Base-by-base conservation (phyloP, 1,140 invertebrate genomes). In the Melitaea cinxia region DNA sequence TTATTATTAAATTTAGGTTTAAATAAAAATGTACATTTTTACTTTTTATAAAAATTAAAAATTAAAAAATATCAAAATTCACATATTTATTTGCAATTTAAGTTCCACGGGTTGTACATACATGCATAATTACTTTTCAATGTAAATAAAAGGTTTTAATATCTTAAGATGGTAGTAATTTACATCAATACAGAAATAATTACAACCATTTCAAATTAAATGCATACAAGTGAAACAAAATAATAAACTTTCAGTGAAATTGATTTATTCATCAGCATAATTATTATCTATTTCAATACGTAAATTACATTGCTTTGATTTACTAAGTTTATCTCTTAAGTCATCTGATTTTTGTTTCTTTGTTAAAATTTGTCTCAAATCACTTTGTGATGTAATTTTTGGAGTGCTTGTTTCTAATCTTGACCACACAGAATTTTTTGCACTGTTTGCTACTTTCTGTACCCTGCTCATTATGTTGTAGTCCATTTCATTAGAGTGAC, bases 251-350 rank as follows among this genome's bases (percentile, higher is more conserved):
- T n/a, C n/a, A n/a, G 47, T 62, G 57, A 42, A 58, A 56, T 57
- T 63, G 47, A 53, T 68, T 68, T 68, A 68, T 42, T 68, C 42
- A 62, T 63, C 37, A 59, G 23, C 45, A 65, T 75, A 75, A 62
- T 88, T 86, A 84, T 92, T 91, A 58, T 91, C 88, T 71, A 92
- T 82, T 87, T 92, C 90, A 73, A 91, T 91, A 65, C 89, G 76
- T 72, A 92, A 76, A 82, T 90, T 89, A 60, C 78, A 78, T 74
- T 83, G 79, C 70, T 83, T 91, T 60, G 80, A 69, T 75, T 91
- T 91, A 39, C 80, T 73, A 62, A 91, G 64, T 68, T 83, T 79
- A 42, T 80, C 77, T 65, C 91, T 73, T 56, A 91, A 70, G 65
- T 91, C 89, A 71, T 84, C 75, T 66, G 85, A 57, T 63, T 82